phyloP scores from a whole-genome alignment of 2,797 vertebrate genomes.

The Galago senegalensis region DNA sequence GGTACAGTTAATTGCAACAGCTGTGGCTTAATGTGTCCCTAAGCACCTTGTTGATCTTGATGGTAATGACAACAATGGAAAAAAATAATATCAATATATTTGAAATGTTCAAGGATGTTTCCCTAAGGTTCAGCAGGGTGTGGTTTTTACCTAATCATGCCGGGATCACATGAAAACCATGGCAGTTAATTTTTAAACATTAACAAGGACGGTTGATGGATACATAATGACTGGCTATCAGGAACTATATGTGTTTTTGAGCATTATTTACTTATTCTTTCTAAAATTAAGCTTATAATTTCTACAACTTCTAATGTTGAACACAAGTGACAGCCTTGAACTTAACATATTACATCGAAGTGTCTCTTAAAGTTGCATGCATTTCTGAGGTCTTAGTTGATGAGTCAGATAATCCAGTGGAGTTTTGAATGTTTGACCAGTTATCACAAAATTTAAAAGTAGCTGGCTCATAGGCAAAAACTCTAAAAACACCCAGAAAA shows the following conservation, averaged over 20 bases:
- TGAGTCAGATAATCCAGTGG: not conserved
- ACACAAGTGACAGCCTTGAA: slow-evolving; percentile 10
- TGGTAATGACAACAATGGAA: slow-evolving; percentile 58
- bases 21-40: slow-evolving; percentile 51
- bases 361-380: not conserved
- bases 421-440: slow-evolving; percentile 35
- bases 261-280: slow-evolving; percentile 39
- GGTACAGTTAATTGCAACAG: slow-evolving; percentile 65
- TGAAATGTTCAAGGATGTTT: slow-evolving; percentile 47
- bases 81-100: slow-evolving; percentile 60
- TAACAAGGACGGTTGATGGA: slow-evolving; percentile 11
- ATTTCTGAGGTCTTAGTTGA: slow-evolving; percentile 44
- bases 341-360: not conserved
- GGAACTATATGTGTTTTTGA: slow-evolving; percentile 32
- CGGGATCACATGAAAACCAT: slow-evolving; percentile 26
- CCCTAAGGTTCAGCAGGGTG: slow-evolving; percentile 14
- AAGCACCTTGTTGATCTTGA: slow-evolving; percentile 58
- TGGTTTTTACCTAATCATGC: slow-evolving; percentile 29
- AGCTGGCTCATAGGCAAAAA: not conserved
- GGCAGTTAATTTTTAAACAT: slow-evolving; percentile 62
- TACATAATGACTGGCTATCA: slow-evolving; percentile 23
- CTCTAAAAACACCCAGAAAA: not conserved
- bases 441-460: slow-evolving; percentile 47
- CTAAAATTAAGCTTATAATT: slow-evolving; percentile 15
- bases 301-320: slow-evolving; percentile 22